Evolutionary conservation across 2,888 invertebrate species (phyloP).

Genomic region (Zeuzera pyrina): DNA sequence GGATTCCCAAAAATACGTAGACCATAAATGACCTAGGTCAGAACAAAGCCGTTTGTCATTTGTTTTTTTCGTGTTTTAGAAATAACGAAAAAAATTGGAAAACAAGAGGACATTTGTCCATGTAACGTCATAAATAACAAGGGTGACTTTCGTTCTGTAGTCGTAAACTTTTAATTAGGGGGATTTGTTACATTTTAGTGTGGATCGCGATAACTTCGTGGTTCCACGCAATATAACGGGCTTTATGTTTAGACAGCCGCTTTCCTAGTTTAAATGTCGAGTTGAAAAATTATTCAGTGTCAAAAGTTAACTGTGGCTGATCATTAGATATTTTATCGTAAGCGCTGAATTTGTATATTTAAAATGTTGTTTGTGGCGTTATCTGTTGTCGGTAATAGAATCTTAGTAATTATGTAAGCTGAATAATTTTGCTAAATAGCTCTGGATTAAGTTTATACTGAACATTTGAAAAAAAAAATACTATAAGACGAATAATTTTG

Average conservation of each 20-base stretch:
- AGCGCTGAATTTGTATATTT: no score
- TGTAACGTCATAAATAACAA: constrained; percentile 27
- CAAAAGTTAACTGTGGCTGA: no score
- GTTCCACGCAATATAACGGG: constrained; percentile 44
- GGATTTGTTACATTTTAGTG: constrained; percentile 41
- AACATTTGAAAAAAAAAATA: no score
- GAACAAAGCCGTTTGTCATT: constrained; percentile 24
- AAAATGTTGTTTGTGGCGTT: no score
- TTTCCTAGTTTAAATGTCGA: constrained; percentile 28
- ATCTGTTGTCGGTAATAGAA: no score
- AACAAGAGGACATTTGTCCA: constrained; percentile 8
- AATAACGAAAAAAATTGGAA: constrained; percentile 10
- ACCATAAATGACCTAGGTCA: constrained; percentile 23
- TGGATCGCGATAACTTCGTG: constrained; percentile 34
- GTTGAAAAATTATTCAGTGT: constrained; percentile 34
- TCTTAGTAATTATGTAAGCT: no score
- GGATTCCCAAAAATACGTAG: no score
- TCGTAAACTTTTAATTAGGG: constrained; percentile 59
- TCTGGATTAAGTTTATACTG: no score
- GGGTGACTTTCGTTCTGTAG: constrained; percentile 24
- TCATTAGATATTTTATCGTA: no score
- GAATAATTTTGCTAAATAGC: no score
- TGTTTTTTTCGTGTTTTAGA: constrained; percentile 18
- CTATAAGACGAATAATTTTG: no score
- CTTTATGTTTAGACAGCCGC: constrained; percentile 33